Evolutionary conservation across 2,113 vertebrate species (phyloP).

Genomic region (Haemorhous mexicanus): DNA sequence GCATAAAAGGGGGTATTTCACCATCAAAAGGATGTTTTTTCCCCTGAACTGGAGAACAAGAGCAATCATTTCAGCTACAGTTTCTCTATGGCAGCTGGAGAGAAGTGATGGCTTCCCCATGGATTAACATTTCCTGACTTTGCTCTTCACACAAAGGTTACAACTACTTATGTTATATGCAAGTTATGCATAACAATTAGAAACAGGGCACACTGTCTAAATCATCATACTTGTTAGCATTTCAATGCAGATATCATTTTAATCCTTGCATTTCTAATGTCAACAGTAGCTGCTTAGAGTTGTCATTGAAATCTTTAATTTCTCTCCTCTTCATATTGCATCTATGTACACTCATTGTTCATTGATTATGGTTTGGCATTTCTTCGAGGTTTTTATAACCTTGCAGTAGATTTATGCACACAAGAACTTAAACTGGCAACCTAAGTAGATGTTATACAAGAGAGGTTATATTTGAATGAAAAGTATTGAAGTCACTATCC

Average conservation of each 20-base stretch:
- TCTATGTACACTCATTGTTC: not conserved
- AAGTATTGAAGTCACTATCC: not conserved
- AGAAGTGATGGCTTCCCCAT: slow-evolving; percentile 52
- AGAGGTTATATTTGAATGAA: slow-evolving; percentile 18
- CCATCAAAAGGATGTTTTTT: slow-evolving; percentile 25
- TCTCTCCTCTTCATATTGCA: not conserved
- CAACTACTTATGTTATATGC: slow-evolving; percentile 64
- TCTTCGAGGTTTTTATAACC: slow-evolving; percentile 16
- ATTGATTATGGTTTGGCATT: not conserved
- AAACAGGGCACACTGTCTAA: slow-evolving; percentile 43
- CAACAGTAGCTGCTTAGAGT: slow-evolving; percentile 55
- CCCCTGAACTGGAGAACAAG: slow-evolving; percentile 50
- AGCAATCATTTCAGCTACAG: slow-evolving; percentile 43
- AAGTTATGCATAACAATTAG: slow-evolving; percentile 68
- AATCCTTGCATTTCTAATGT: slow-evolving; percentile 68
- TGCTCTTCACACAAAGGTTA: slow-evolving; percentile 72
- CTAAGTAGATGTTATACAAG: not conserved
- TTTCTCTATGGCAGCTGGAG: slow-evolving; percentile 22
- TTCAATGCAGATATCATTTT: slow-evolving; percentile 54
- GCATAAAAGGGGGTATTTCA: slow-evolving; percentile 45
- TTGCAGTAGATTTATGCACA: not conserved
- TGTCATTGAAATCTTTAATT: slow-evolving; percentile 37
- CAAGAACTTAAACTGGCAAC: not conserved
- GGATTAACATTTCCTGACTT: slow-evolving; percentile 75
- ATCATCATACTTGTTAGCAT: slow-evolving; percentile 52